These are phyloP conservation scores for Drosophila melanosoma DNA, from an alignment of 2,888 invertebrate species.

Conservation along the genomic window DNA sequence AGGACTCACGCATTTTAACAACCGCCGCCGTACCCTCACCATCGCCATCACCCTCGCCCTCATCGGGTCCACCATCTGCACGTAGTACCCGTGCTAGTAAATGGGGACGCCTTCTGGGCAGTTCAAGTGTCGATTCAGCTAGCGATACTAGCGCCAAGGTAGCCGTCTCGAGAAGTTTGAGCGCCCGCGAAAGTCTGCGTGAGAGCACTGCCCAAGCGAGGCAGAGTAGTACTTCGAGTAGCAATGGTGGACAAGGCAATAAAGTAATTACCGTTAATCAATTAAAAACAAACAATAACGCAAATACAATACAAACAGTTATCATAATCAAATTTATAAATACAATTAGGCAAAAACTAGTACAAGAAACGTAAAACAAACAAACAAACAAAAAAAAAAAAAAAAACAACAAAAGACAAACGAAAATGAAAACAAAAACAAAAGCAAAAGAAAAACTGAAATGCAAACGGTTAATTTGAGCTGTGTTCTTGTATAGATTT, in stretches of 20 bases:
- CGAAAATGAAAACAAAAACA: constrained; percentile 9
- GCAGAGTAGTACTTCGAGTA: constrained; percentile 85
- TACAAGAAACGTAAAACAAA: constrained; percentile 35
- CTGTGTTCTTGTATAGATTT: constrained; percentile 44
- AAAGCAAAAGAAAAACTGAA: not conserved
- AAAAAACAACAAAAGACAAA: not conserved
- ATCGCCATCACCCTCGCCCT: constrained; percentile 85
- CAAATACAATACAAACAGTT: constrained; percentile 31
- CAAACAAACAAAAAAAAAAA: not conserved
- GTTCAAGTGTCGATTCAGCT: constrained; percentile 91
- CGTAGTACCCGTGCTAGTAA: constrained; percentile 88
- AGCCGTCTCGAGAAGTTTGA: constrained; percentile 87
- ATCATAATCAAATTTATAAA: constrained; percentile 10
- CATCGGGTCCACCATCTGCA: constrained; percentile 86
- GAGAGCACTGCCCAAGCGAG: constrained; percentile 85
- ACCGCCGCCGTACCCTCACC: constrained; percentile 84
- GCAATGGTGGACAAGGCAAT: constrained; percentile 86
- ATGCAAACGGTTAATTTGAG: constrained; percentile 13
- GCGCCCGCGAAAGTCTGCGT: constrained; percentile 86
- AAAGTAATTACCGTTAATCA: constrained; percentile 83
- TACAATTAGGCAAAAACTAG: constrained; percentile 35
- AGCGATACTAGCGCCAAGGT: constrained; percentile 87
- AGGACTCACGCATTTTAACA: constrained; percentile 84
- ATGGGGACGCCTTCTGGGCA: constrained; percentile 93
- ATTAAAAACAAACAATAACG: constrained; percentile 36